Base-by-base conservation (phyloP, 1,140 invertebrate species). In the Drepana arcuata region DNA sequence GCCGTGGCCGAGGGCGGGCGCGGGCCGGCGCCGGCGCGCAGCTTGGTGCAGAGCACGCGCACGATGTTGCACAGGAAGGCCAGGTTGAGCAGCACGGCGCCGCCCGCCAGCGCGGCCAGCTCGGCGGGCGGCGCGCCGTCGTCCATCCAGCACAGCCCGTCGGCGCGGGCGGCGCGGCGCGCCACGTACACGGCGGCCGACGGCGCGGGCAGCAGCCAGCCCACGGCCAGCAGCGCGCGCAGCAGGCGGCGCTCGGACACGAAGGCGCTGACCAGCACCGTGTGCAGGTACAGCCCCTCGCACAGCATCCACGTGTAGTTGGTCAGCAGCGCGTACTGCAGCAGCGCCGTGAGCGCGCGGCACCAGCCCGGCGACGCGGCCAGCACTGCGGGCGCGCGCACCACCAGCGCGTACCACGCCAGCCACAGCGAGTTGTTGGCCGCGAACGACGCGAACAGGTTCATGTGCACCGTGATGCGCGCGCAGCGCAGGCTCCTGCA, bases 241-340 rank as follows among this genome's bases (percentile, higher is more conserved):
- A 97, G 85, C 12, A 98, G 86, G 41, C 89, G 88, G 34, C 92
- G 90, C 72, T 97, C 94, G 2, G 92, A 92, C 11, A 95, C 93
- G 77, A 98, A 98, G 1, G 95, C 93, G 29, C 91, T 90, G 1
- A 97, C 95, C 0, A 98, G 88, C 26, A 98, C 86, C 0, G 95
- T 97, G 72, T 97, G 95, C 24, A 98, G 86, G 77, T 98, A 98
- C 29, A 98, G 87, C 0, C 96, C 95, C 79, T 96, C 94, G 71
- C 93, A 95, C 38, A 96, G 86, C 93, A 95, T 96, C 96, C 96
- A 99, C 40, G 94, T 92, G 80, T 98, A 98, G 84, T 95, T 98
- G 37, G 93, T 94, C 16, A 97, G 85, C 29, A 97, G 85, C 48
- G 95, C 95, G 73, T 95, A 97, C 60, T 96, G 93, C 7, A 96